Base-by-base conservation (phyloP, 64 coral and sea anemone genomes). In the Montipora foliosa region DNA sequence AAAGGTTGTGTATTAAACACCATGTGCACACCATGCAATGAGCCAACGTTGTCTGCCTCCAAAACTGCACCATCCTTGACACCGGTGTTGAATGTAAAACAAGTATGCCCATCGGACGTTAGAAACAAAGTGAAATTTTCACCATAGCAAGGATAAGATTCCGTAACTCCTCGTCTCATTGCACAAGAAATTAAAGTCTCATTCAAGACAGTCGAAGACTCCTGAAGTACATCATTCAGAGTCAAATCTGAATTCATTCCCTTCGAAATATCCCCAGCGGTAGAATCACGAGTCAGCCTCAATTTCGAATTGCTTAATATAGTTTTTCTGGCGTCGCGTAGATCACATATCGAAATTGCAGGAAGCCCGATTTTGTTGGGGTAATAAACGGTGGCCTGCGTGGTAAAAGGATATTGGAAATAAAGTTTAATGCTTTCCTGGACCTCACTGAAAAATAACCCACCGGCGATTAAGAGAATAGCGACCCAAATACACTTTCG, bases 41-140 rank as follows among this genome's bases (percentile, higher is more conserved):
- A 78, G 4, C 96, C 89, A 25, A 88, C 90, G 58, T 98, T 98
- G 16, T 91, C 69, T 3, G 82, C 79, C 24, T 73, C 76, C 0
- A 98, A 49, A 17, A 95, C 6, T 24, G 67, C 15, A 24, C 88
- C 68, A 2, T 69, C 70, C 44, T 89, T 84, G 44, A 11, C 78
- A 37, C 89, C 96, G 0, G 89, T 91, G 52, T 98, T 98, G 48
- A 98, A 92, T 15, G 96, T 98, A 47, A 92, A 94, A 79, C 96
- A 98, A 44, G 93, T 81, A 74, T 98, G 83, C 12, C 96, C 96
- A 53, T 89, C 62, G 1, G 96, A 89, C 76, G 88, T 90, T 62
- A 95, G 45, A 88, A 98, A 95, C 13, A 98, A 21, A 62, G 94
- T 77, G 77, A 98, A 98, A 87, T 93, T 88, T 53, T 62, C 20